These are phyloP conservation scores for Thysanoteuthis rhombus DNA, from an alignment of 2,888 invertebrate genomes.

Conservation along the genomic window DNA sequence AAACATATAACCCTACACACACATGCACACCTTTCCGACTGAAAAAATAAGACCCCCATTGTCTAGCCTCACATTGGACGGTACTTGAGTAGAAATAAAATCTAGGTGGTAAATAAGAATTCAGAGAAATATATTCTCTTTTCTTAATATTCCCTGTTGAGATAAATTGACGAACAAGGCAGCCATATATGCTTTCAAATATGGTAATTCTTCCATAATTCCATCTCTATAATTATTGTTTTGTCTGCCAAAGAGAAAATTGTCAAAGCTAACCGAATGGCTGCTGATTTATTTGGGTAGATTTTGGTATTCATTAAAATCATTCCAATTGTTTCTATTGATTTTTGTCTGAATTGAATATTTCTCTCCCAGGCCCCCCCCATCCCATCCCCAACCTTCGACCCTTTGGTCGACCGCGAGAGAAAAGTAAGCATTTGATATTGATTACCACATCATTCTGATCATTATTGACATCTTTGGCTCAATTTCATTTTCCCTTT, in stretches of 20 bases:
- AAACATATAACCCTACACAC: too few relatives aligned
- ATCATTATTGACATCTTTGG: neutral
- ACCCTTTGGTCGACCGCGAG: neutral
- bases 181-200: too few relatives aligned
- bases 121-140: too few relatives aligned
- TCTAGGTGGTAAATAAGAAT: too few relatives aligned
- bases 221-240: too few relatives aligned
- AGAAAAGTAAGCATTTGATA: neutral
- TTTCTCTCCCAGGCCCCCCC: neutral
- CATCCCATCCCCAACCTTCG: neutral
- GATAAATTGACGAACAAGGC: too few relatives aligned
- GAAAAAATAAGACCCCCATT: too few relatives aligned
- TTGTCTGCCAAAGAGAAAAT: neutral
- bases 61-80: too few relatives aligned
- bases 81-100: too few relatives aligned
- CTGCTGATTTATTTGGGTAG: neutral
- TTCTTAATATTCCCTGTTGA: too few relatives aligned
- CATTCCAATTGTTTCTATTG: neutral
- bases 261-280: neutral
- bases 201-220: too few relatives aligned
- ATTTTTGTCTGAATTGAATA: neutral
- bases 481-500: neutral
- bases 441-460: neutral
- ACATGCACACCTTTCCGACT: too few relatives aligned
- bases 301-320: neutral